A percentile compares a stretch with the other conserved stretches of the same genome.
Conservation (phyloP, 1,140 invertebrate species). For the Arion vulgaris region DNA sequence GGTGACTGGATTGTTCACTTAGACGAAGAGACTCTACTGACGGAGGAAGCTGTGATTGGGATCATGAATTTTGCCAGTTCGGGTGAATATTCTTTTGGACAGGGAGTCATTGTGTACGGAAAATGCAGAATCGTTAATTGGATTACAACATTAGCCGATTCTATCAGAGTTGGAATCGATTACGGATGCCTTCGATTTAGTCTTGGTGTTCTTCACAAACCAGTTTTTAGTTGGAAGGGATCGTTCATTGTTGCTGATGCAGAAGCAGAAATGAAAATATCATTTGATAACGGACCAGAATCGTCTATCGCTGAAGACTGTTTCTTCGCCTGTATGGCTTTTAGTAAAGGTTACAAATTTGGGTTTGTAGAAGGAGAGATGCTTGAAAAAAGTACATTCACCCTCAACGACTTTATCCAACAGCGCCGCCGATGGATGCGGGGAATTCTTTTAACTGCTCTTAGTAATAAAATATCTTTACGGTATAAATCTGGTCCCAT, state of each 20-base stretch:
- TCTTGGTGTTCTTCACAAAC: conserved; percentile 94
- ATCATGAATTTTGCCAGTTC: conserved; percentile 98
- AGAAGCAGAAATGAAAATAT: conserved; percentile 88
- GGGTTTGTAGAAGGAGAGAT: conserved; percentile 82
- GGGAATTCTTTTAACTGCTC: conserved; percentile 94
- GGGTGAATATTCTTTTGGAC: conserved; percentile 97
- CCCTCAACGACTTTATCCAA: conserved; percentile 93
- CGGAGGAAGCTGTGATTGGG: conserved; percentile 87
- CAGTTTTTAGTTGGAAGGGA: conserved; percentile 94
- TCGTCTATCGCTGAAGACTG: conserved; percentile 97
- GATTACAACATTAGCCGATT: conserved; percentile 96
- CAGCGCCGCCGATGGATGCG: conserved; percentile 97
- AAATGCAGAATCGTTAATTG: conserved; percentile 96
- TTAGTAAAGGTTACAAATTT: conserved; percentile 73
- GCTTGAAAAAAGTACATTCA: conserved; percentile 98
- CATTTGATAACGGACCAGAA: conserved; percentile 94
- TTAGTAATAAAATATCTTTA: conserved; percentile 89
- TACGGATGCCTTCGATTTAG: conserved; percentile 96
- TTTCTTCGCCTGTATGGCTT: conserved; percentile 94
- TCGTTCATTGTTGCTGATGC: conserved; percentile 79
- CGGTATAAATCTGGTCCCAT: conserved; percentile 87
- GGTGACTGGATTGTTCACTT: conserved; percentile 89
- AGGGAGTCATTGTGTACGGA: conserved; percentile 98
- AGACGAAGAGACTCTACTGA: conserved; percentile 96
- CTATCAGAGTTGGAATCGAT: conserved; percentile 89